Base-by-base conservation (phyloP, 2,888 invertebrate genomes). In the Platynereis dumerilii region DNA sequence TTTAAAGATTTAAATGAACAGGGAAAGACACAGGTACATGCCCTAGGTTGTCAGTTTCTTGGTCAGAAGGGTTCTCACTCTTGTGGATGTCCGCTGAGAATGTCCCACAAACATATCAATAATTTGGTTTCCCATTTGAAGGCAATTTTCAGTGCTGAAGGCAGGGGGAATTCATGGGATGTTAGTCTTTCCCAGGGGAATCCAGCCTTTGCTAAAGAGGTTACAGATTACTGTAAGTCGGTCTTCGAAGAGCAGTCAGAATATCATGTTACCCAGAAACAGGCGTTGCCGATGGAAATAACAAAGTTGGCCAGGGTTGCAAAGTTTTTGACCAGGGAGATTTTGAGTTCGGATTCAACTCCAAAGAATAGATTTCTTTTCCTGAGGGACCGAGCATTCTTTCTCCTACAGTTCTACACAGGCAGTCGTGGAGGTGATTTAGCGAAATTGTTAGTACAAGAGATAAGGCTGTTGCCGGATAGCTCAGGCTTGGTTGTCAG, bases 381-480 rank as follows among this genome's bases (percentile, higher is more conserved):
- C n/a, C n/a, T 48, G n/a, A 48, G 48, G 17, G 48, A 48, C n/a
- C 5, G 17, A 48, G 48, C 48, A 3, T 48, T 48, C n/a, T 48
- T 48, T 22, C n/a, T n/a, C 22, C n/a, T 48, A n/a, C 48, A 48
- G n/a, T 48, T 20, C 17, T 48, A n/a, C 7, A 22, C 48, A 48
- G 48, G 48, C 22, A 22, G 22, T n/a, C 48, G 48, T 12, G 48
- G 48, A 12, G 48, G 48, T n/a, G 48, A 48, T 48, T n/a, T 48
- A n/a, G n/a, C 20, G 3, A n/a, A 48, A n/a, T 48, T 48, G n/a
- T 22, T 48, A 48, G 48, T 48, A 5, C 48, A 48, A 22, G 48
- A 48, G 22, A 22, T 48, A 20, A 5, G n/a, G 3, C n/a, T 20
- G 10, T 48, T 48, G n/a, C 10, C 48, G 3, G 48, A 48, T 48